These are phyloP conservation scores for Centroberyx gerrardi DNA, from an alignment of 2,797 vertebrate genomes.

Conservation along the genomic window DNA sequence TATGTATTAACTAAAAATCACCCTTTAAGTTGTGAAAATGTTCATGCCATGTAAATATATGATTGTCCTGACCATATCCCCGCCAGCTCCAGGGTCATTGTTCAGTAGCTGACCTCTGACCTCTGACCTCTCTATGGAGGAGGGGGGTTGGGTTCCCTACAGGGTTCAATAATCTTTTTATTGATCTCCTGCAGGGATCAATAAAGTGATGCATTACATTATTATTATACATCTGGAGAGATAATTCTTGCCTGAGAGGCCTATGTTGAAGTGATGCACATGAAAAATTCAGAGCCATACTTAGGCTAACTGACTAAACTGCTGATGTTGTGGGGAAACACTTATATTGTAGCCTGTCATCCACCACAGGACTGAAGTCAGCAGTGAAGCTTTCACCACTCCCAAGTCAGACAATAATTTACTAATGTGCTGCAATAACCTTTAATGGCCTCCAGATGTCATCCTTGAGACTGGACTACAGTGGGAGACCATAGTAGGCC, in stretches of 20 bases:
- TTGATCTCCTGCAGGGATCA: too few species aligned
- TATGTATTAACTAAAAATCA: too few species aligned
- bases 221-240: neutral
- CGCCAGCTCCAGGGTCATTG: too few species aligned
- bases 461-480: slow-evolving; percentile 33
- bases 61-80: too few species aligned
- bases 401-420: neutral
- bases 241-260: neutral
- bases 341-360: neutral
- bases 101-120: too few species aligned
- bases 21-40: too few species aligned
- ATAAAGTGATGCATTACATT: too few species aligned
- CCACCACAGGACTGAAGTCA: neutral
- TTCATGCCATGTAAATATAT: too few species aligned
- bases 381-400: neutral
- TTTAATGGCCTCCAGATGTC: slow-evolving; percentile 63
- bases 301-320: neutral
- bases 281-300: too few species aligned
- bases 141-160: too few species aligned
- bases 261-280: neutral
- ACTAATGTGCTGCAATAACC: slow-evolving; percentile 52
- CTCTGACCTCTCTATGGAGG: too few species aligned
- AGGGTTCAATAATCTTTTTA: too few species aligned
- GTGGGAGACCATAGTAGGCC: neutral
- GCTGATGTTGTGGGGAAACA: neutral